Evolutionary conservation across 2,888 invertebrate species (phyloP).

Genomic region (Nomada flava): DNA sequence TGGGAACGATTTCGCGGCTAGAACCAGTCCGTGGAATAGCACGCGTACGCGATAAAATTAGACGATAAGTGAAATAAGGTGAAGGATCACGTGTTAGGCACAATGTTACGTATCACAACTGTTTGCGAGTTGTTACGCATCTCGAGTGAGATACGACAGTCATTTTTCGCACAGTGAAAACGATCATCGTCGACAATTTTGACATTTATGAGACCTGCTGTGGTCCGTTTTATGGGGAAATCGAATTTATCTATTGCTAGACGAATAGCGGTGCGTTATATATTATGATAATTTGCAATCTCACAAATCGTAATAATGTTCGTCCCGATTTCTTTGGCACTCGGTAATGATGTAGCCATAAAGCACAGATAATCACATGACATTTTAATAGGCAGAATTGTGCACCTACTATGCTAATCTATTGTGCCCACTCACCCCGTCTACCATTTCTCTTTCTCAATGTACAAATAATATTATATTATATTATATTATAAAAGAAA

Average conservation of each 20-base stretch:
- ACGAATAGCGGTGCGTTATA: too few relatives aligned
- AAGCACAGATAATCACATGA: too few relatives aligned
- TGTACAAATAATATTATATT: too few relatives aligned
- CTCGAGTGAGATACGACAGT: constrained; percentile 7
- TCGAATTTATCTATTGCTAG: not conserved
- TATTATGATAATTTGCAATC: too few relatives aligned
- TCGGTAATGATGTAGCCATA: too few relatives aligned
- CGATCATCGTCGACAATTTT: not conserved
- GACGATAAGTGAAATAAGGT: constrained; percentile 26
- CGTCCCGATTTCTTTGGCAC: too few relatives aligned
- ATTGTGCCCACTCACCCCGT: too few relatives aligned
- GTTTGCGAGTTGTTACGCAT: not conserved
- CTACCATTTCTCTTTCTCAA: too few relatives aligned
- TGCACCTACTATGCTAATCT: too few relatives aligned
- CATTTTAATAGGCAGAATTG: too few relatives aligned
- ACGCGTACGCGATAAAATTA: constrained; percentile 22
- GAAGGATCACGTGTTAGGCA: constrained; percentile 21
- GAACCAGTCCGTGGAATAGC: constrained; percentile 23
- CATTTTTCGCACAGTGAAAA: constrained; percentile 2
- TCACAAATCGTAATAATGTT: too few relatives aligned
- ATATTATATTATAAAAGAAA: too few relatives aligned
- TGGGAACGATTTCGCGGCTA: constrained; percentile 13
- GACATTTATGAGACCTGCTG: not conserved
- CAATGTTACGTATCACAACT: constrained; percentile 24
- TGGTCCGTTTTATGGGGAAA: not conserved